phyloP scores from a whole-genome alignment of 2,113 vertebrate genomes.

The Osmerus eperlanus region DNA sequence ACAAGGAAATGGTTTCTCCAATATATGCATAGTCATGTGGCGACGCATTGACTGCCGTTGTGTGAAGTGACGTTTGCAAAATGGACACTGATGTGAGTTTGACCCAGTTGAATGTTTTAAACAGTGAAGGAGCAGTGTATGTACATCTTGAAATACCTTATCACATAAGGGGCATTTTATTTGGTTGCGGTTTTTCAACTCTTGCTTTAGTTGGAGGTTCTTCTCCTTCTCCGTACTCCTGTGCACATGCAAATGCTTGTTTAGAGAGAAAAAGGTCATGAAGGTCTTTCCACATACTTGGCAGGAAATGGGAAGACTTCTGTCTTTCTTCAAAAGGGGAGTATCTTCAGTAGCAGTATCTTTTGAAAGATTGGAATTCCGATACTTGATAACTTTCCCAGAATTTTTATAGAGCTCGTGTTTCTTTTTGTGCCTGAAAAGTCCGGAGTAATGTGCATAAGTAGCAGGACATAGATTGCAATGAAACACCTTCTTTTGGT shows the following conservation, averaged over 20 bases:
- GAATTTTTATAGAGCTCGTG: constrained; percentile 60
- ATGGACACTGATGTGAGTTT: constrained; percentile 61
- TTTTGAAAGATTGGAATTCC: constrained; percentile 20
- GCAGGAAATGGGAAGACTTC: constrained; percentile 40
- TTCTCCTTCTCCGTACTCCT: constrained; percentile 38
- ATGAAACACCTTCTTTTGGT: constrained; percentile 30
- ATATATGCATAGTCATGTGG: constrained; percentile 67
- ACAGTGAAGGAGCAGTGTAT: constrained; percentile 60
- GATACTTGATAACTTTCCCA: constrained; percentile 47
- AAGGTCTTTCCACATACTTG: constrained; percentile 65
- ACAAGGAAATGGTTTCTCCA: constrained; percentile 64
- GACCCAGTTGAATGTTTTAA: constrained; percentile 58
- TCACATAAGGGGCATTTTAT: constrained; percentile 63
- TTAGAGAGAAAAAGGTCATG: constrained; percentile 24
- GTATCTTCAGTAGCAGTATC: constrained; percentile 4
- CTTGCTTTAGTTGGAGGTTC: not conserved
- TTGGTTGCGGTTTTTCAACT: constrained; percentile 13
- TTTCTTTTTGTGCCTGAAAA: constrained; percentile 69
- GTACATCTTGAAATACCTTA: constrained; percentile 52
- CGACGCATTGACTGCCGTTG: constrained; percentile 56
- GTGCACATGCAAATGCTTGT: constrained; percentile 61
- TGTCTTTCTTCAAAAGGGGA: constrained; percentile 3
- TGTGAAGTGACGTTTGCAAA: constrained; percentile 58
- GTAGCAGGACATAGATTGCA: constrained; percentile 64
- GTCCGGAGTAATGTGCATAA: constrained; percentile 64